Evolutionary conservation across 2,888 invertebrate genomes (phyloP), one percentile per base, ranked within the genome.

Genomic region (Tipula helvola): DNA sequence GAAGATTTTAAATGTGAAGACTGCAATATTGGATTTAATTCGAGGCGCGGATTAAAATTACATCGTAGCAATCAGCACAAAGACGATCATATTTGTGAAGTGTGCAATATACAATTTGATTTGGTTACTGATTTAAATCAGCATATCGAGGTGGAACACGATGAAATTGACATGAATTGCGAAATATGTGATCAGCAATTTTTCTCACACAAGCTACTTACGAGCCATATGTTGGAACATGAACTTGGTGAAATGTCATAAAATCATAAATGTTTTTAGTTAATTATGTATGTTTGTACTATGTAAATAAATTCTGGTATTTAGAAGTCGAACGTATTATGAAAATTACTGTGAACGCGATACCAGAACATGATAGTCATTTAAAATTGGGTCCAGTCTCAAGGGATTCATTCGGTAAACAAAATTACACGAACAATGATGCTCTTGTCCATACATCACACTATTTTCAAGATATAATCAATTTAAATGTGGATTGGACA

Each of bases 51-150:
- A 0, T 86, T 89, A 1, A 89, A 89, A 87, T 85, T 89, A 28
- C 89, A 89, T 87, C 88, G 89, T 10, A 87, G 87, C 28, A 89
- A 89, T 85, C 88, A 89, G 84, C 89, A 89, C 83, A 88, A 89
- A 85, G 89, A 89, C 86, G 87, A 89, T 36, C 89, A 89, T 86
- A 88, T 88, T 36, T 89, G 89, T 71, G 89, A 89, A 85, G 88
- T 88, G 42, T 89, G 89, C 52, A 87, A 88, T 83, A 88, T 88
- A 18, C 89, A 88, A 4, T 89, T 88, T 87, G 88, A 88, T 3
- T 88, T 88, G 8, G 88, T 88, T 0, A 83, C 87, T 12, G 89
- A 89, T 88, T 87, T 89, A 36, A 89, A 88, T 87, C 88, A 88
- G 5, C 89, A 89, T 83, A 89, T 88, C 36, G 87, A 87, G 10